Conservation (phyloP, 2,113 vertebrate genomes). For the Aegithalos caudatus region DNA sequence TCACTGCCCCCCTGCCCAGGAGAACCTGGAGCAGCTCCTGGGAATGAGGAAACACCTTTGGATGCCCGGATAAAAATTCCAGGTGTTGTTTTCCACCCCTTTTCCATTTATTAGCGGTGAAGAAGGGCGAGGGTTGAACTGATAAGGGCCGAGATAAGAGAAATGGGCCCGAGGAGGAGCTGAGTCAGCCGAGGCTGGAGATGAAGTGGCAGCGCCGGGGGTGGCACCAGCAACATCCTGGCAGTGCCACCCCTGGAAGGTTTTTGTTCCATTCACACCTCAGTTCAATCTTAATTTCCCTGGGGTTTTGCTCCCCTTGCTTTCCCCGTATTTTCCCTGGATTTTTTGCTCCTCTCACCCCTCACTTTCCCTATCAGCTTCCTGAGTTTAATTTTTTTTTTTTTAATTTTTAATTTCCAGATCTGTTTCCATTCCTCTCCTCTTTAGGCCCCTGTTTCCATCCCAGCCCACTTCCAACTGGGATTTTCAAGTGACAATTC, state of each 20-base stretch:
- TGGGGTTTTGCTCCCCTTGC: not conserved
- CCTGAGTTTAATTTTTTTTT: not conserved
- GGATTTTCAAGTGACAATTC: not conserved
- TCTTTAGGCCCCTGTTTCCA: not conserved
- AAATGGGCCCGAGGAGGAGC: fast-evolving
- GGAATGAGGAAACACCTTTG: not conserved
- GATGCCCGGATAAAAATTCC: not conserved
- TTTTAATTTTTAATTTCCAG: not conserved
- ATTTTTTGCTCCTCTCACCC: not conserved
- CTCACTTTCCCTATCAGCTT: not conserved
- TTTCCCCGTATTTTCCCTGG: not conserved
- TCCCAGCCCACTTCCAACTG: fast-evolving
- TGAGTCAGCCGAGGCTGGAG: not conserved
- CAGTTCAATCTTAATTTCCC: fast-evolving
- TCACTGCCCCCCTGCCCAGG: fast-evolving
- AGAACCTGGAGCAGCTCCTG: not conserved
- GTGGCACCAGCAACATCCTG: not conserved
- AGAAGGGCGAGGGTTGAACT: not conserved
- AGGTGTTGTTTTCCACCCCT: not conserved
- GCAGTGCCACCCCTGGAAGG: not conserved
- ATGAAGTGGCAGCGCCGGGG: not conserved
- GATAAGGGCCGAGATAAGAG: not conserved
- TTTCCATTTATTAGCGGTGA: not conserved
- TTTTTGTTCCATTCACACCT: not conserved
- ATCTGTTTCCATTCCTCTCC: not conserved